Percentiles rank a stretch among this genome's conserved stretches.
Evolutionary conservation across 2,797 vertebrate genomes (phyloP).

Genomic region (Neopelma chrysocephalum): DNA sequence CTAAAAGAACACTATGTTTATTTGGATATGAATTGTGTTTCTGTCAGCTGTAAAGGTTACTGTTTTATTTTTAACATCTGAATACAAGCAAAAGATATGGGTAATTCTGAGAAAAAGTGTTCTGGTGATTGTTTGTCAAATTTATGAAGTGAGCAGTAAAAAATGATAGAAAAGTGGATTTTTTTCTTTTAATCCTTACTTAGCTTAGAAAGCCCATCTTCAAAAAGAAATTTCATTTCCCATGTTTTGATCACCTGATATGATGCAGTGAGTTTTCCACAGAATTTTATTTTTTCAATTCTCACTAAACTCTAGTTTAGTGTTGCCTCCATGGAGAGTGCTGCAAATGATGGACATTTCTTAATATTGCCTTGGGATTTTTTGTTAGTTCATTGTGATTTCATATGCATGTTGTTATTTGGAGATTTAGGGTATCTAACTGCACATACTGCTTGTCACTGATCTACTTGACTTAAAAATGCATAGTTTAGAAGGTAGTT

Average conservation of each 20-base stretch:
- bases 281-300: not conserved
- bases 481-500: not conserved
- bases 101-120: not conserved
- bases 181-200: not conserved
- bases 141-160: not conserved
- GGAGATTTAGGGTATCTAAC: not conserved
- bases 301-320: not conserved
- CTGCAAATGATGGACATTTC: not conserved
- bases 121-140: not conserved
- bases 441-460: not conserved
- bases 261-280: not conserved
- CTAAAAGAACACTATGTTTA: not conserved
- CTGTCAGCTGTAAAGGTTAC: not conserved
- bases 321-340: not conserved
- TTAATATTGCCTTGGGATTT: not conserved
- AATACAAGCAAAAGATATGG: not conserved
- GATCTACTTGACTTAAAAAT: not conserved
- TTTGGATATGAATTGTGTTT: not conserved
- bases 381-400: not conserved
- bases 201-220: not conserved
- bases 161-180: fast-evolving
- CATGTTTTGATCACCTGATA: not conserved
- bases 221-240: not conserved
- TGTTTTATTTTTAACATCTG: not conserved
- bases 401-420: not conserved